These are phyloP conservation scores for Chrysaora quinquecirrha DNA, from an alignment of 30 jellyfish, hydroid and myxozoan genomes.

Conservation along the genomic window DNA sequence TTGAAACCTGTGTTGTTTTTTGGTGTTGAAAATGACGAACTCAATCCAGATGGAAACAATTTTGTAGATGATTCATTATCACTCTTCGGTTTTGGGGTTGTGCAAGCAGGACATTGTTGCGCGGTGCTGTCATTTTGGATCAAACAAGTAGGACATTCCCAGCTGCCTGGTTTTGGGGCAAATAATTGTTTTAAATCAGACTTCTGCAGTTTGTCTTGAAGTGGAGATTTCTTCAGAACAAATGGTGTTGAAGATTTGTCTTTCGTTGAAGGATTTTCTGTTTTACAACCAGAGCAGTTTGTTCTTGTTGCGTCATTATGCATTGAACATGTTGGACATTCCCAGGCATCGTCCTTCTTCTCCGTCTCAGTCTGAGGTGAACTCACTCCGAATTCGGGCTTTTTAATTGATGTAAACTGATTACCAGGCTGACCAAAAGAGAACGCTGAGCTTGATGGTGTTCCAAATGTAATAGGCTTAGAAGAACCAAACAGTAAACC, in stretches of 20 bases:
- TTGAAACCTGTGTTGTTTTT: background rate
- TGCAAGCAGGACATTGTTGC: constrained; percentile 50
- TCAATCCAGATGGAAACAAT: background rate
- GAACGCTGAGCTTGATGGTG: too few relatives aligned
- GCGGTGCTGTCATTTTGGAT: constrained; percentile 2
- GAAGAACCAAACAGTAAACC: background rate
- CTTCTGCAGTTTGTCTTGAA: background rate
- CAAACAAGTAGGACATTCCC: constrained; percentile 71
- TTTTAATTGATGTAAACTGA: too few relatives aligned
- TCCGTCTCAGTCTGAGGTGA: background rate
- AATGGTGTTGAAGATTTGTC: background rate
- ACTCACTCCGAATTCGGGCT: background rate
- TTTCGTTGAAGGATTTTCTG: constrained; percentile 19
- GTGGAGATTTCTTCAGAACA: background rate
- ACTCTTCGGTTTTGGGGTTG: constrained; percentile 38
- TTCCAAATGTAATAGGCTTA: background rate
- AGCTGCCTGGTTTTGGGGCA: constrained; percentile 38
- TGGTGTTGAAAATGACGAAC: constrained; percentile 10
- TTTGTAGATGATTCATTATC: background rate
- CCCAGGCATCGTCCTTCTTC: constrained; percentile 13
- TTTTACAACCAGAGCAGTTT: constrained; percentile 30
- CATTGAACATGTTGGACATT: constrained; percentile 43
- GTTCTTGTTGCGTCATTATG: background rate
- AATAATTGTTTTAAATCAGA: background rate
- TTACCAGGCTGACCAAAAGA: background rate